Percentiles rank a stretch among this genome's conserved stretches.
phyloP scores from a whole-genome alignment of 2,113 vertebrate genomes.

The Sorex araneus region DNA sequence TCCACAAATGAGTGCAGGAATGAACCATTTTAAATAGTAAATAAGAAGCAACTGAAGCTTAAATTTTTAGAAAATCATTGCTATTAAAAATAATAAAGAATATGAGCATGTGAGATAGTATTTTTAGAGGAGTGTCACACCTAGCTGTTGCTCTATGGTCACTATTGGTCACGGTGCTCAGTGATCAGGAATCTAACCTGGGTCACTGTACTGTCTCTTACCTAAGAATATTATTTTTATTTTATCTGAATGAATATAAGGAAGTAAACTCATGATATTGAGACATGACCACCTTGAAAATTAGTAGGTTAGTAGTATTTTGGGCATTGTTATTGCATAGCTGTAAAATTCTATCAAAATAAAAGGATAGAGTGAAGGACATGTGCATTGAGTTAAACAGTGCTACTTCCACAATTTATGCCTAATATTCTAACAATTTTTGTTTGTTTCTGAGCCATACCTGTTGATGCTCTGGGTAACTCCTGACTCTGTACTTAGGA shows the following conservation, averaged over 20 bases:
- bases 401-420: not conserved
- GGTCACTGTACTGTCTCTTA: not conserved
- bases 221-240: not conserved
- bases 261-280: not conserved
- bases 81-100: constrained; percentile 1
- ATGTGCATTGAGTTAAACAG: not conserved
- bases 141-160: too few relatives aligned
- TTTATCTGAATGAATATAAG: not conserved
- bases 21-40: not conserved
- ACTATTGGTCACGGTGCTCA: too few relatives aligned
- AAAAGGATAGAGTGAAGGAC: constrained; percentile 6
- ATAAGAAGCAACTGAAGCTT: constrained; percentile 25
- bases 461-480: too few relatives aligned
- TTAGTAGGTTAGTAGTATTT: constrained; percentile 21
- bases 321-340: not conserved
- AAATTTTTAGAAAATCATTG: constrained; percentile 34
- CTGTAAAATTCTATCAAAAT: constrained; percentile 38
- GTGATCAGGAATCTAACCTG: too few relatives aligned
- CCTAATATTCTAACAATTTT: not conserved
- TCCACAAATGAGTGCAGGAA: not conserved
- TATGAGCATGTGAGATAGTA: not conserved
- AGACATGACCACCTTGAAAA: not conserved
- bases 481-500: too few relatives aligned
- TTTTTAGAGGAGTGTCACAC: not conserved
- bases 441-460: constrained; percentile 48